phyloP scores from a whole-genome alignment of 2,113 vertebrate species.

The Pseudorhombus dupliciocellatus region DNA sequence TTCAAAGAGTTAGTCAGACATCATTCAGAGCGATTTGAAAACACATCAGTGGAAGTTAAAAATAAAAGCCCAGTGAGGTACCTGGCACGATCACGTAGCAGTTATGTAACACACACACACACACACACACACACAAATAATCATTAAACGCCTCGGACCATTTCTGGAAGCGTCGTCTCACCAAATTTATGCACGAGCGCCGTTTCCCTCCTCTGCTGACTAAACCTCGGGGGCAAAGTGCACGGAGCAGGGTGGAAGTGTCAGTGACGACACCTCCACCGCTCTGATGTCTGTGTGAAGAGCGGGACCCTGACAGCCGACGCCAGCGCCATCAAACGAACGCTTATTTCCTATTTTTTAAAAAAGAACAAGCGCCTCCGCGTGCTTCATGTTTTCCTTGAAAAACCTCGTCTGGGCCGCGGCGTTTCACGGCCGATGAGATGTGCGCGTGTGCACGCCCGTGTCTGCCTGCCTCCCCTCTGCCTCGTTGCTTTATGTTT shows the following conservation, averaged over 20 bases:
- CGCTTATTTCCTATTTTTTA: constrained; percentile 44
- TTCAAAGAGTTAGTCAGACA: constrained; percentile 56
- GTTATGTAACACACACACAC: constrained; percentile 52
- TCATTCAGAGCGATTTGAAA: constrained; percentile 60
- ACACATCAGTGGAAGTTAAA: constrained; percentile 68
- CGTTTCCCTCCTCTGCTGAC: constrained; percentile 16
- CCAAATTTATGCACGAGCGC: constrained; percentile 19
- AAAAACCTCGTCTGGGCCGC: constrained; percentile 40
- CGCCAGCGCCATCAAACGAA: constrained; percentile 59
- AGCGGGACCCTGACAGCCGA: constrained; percentile 29
- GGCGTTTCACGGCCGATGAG: constrained; percentile 48
- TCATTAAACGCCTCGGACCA: constrained; percentile 34
- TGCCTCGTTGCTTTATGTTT: constrained; percentile 66
- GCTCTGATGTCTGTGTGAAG: constrained; percentile 12
- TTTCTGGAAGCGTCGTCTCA: constrained; percentile 38
- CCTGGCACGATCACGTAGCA: constrained; percentile 43
- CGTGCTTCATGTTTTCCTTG: constrained; percentile 43
- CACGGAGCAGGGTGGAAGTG: constrained; percentile 8
- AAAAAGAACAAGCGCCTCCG: constrained; percentile 39
- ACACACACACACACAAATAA: not conserved
- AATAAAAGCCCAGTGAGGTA: constrained; percentile 57
- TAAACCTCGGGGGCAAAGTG: constrained; percentile 32
- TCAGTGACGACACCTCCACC: constrained; percentile 11
- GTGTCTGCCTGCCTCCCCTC: constrained; percentile 26
- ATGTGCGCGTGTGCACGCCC: not conserved